Base-by-base conservation (phyloP, 2,888 invertebrate genomes). In the Chaetogeoica ovagalla region DNA sequence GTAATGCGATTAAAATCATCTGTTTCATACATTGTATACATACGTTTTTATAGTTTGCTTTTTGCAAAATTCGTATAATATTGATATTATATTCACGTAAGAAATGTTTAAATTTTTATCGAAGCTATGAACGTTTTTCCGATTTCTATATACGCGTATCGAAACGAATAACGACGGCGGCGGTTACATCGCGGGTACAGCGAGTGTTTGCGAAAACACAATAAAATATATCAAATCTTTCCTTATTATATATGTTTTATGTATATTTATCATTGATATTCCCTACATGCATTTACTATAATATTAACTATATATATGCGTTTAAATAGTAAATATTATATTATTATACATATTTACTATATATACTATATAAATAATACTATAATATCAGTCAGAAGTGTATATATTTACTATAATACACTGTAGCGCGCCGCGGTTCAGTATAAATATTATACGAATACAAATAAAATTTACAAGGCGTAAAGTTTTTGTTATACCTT, bases 251-350 rank as follows among this genome's bases (percentile, higher is more conserved):
- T 30, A 30, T 30, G 30, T 30, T 30, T 43, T 43, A 11, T 55
- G 19, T 65, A 11, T 43, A 65, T 21, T 43, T n/a, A 30, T 30
- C 30, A 65, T 4, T 65, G 43, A 39, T 55, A 43, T 65, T 43
- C n/a, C 2, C 30, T 30, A 30, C 4, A 30, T 30, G 30, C 5
- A 55, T 19, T 5, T 55, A 55, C 55, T 17, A 2, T 30, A 6
- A 65, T 65, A 43, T 65, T 65, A 65, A 65, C 65, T 43, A 65
- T 65, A 19, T 39, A 43, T 6, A 43, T 43, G 48, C 11, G 11
- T 11, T 13, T 48, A n/a, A 65, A 65, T 65, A 13, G 65, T 43
- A 65, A 65, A 65, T 65, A 65, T 65, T 65, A 65, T 43, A 43
- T n/a, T 55, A 55, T 5, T 55, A 55, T 55, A 55, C 55, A 55